phyloP scores from a whole-genome alignment of 2,888 invertebrate genomes.

The Coenonympha arcania region DNA sequence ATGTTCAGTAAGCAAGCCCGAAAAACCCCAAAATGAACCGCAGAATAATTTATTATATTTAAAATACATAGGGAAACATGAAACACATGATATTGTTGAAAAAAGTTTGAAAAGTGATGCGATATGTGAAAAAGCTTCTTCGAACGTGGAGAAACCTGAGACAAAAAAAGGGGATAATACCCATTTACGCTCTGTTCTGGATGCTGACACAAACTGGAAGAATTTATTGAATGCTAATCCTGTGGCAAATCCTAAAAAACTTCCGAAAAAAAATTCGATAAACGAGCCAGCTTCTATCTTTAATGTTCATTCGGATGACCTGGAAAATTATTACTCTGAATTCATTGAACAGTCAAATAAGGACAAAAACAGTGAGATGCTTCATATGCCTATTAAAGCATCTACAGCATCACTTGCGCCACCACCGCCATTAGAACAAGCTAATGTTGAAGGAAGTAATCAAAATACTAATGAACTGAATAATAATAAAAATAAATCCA shows the following conservation, averaged over 20 bases:
- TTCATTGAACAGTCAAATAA: neutral
- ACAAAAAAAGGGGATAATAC: neutral
- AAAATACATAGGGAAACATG: neutral
- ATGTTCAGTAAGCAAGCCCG: neutral
- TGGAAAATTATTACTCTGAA: neutral
- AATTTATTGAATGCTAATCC: constrained; percentile 51
- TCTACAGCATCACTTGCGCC: constrained; percentile 52
- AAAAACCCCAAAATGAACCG: neutral
- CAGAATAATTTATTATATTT: neutral
- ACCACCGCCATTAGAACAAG: constrained; percentile 32
- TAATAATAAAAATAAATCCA: neutral
- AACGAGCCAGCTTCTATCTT: neutral
- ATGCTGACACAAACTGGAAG: constrained; percentile 18
- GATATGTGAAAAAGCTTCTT: neutral
- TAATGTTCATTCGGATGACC: neutral
- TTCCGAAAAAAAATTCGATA: constrained; percentile 43
- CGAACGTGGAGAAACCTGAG: neutral
- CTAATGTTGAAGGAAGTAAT: neutral
- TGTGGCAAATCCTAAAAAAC: constrained; percentile 60
- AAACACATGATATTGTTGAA: neutral
- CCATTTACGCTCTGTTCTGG: constrained; percentile 2
- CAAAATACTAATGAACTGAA: neutral
- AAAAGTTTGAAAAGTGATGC: neutral
- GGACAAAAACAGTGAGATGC: neutral
- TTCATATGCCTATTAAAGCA: constrained; percentile 52